A percentile compares a stretch with the other conserved stretches of the same genome.
Evolutionary conservation across 1,140 invertebrate species (phyloP).

Genomic region (Lycorma delicatula): DNA sequence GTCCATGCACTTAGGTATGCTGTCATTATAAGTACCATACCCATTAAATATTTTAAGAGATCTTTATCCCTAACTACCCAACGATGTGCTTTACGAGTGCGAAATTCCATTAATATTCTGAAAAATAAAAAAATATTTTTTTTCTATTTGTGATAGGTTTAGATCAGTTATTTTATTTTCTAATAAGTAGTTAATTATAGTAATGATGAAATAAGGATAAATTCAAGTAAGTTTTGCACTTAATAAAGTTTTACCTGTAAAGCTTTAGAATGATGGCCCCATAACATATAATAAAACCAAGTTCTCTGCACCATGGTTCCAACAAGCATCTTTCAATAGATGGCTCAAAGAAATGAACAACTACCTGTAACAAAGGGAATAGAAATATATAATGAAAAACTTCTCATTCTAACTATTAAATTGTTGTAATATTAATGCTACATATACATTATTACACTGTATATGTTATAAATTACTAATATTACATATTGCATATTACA

Average conservation of each 20-base stretch:
- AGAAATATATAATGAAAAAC: not conserved
- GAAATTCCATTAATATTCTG: constrained; percentile 56
- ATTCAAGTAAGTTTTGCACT: too few species aligned
- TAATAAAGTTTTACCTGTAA: constrained; percentile 70
- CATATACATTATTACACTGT: too few species aligned
- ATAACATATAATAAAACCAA: constrained; percentile 85
- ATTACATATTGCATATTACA: too few species aligned
- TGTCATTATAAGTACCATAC: constrained; percentile 65
- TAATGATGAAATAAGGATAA: too few species aligned
- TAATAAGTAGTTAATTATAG: too few species aligned
- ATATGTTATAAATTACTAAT: too few species aligned
- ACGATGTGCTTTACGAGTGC: constrained; percentile 81
- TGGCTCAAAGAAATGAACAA: constrained; percentile 71
- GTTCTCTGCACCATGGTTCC: constrained; percentile 79
- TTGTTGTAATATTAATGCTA: too few species aligned
- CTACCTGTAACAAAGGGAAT: constrained; percentile 50
- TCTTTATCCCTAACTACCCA: constrained; percentile 81
- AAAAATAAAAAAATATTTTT: constrained; percentile 9
- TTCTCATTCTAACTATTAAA: too few species aligned
- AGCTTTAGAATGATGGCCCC: constrained; percentile 83
- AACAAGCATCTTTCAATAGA: constrained; percentile 64
- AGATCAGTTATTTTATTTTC: too few species aligned
- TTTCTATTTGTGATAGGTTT: too few species aligned
- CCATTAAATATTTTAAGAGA: constrained; percentile 66
- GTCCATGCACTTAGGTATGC: constrained; percentile 85